Evolutionary conservation across 2,113 vertebrate species (phyloP).

Genomic region (Melanostigma gelatinosum): DNA sequence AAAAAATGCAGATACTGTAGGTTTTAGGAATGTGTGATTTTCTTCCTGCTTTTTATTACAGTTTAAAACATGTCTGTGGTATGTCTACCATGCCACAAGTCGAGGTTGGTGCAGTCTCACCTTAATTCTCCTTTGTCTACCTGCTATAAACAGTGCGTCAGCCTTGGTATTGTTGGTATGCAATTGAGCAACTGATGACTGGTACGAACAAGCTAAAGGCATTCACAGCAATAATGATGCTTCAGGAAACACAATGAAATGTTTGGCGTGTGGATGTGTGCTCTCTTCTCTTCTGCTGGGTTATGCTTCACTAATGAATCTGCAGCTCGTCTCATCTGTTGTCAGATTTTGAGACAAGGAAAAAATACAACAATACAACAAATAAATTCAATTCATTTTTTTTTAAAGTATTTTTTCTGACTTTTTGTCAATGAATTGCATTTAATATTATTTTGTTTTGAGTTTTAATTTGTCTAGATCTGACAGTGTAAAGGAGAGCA

Average conservation of each 20-base stretch:
- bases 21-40: background rate
- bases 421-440: background rate
- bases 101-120: constrained; percentile 6
- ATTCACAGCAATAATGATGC: constrained; percentile 4
- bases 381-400: background rate
- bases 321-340: background rate
- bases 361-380: background rate
- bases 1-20: background rate
- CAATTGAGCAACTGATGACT: constrained; percentile 48
- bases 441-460: background rate
- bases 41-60: background rate
- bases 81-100: background rate
- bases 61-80: background rate
- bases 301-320: background rate
- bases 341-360: background rate
- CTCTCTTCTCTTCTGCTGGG: background rate
- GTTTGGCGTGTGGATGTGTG: background rate
- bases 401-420: background rate
- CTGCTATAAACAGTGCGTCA: constrained; percentile 21
- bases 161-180: constrained; percentile 38
- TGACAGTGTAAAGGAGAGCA: background rate
- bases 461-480: background rate
- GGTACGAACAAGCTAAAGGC: constrained; percentile 45
- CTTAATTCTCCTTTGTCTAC: constrained; percentile 17
- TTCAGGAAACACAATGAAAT: constrained; percentile 7